Percentiles rank a stretch among this genome's conserved stretches.
Evolutionary conservation across 1,140 invertebrate species (phyloP).

Genomic region (Sipha flava): DNA sequence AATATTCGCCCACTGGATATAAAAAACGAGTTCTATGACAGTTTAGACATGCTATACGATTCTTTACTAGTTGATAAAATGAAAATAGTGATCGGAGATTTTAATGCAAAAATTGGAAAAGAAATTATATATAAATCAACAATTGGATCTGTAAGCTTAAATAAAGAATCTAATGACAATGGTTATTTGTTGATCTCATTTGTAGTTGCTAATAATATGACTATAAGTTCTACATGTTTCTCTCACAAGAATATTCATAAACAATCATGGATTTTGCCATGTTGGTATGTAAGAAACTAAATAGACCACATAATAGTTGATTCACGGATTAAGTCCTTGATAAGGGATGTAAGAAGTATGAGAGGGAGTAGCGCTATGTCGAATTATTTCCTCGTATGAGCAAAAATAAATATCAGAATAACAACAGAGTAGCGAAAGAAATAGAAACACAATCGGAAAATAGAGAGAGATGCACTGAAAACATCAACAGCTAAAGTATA

Average conservation of each 20-base stretch:
- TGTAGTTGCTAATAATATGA: slow-evolving; percentile 34
- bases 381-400: slow-evolving; percentile 32
- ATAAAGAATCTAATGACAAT: slow-evolving; percentile 37
- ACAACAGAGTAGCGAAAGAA: not conserved
- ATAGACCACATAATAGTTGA: no score
- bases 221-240: slow-evolving; percentile 34
- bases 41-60: no score
- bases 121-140: slow-evolving; percentile 22
- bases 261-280: slow-evolving; percentile 35
- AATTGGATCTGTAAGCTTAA: slow-evolving; percentile 41
- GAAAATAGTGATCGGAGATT: slow-evolving; percentile 34
- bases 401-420: slow-evolving; percentile 4
- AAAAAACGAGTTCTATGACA: slow-evolving; percentile 33
- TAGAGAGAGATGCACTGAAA: not conserved
- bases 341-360: slow-evolving; percentile 20
- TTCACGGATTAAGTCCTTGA: no score
- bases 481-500: not conserved
- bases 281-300: slow-evolving; percentile 26
- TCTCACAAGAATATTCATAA: slow-evolving; percentile 38
- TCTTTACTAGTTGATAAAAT: slow-evolving; percentile 24
- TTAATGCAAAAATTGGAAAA: slow-evolving; percentile 28
- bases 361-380: slow-evolving; percentile 33
- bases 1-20: no score
- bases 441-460: not conserved
- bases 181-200: slow-evolving; percentile 34